Base-by-base conservation (phyloP, 2,888 invertebrate genomes). In the Drosophila neotestacea region DNA sequence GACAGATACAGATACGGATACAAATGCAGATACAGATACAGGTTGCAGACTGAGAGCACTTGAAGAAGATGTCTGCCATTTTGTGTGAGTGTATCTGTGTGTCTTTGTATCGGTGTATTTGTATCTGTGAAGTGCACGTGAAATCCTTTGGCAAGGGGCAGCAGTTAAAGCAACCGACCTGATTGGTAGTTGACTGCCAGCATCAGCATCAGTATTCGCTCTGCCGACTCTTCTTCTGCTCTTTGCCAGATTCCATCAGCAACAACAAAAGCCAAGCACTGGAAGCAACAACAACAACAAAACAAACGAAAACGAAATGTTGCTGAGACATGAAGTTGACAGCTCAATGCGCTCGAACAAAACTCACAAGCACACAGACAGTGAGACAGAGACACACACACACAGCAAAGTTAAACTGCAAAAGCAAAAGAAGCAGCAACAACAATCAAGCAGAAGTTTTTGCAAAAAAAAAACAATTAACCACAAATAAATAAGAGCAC, bases 321-420 rank as follows among this genome's bases (percentile, higher is more conserved):
- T 85, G 89, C 88, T 82, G 88, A 90, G 90, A 90, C 86, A 90
- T 90, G 89, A 89, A 90, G 86, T 86, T 90, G 90, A 86, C 90
- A 90, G 90, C 90, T 90, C 91, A 91, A 90, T 90, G 91, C 90
- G 82, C 90, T 85, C 79, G 85, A 90, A 89, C 88, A 89, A 87
- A 89, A 89, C 88, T 77, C 86, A 70, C 70, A 63, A 27, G 39
- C 38, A 62, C 46, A 63, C 34, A 59, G 56, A 54, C 50, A 52
- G 58, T 28, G 50, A 64, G 34, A 32, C 22, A 54, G 39, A 62
- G 52, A 46, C 50, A 39, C 34, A 66, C 56, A 81, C 34, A 47
- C 62, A 71, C 71, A 61, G 65, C 64, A 71, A 64, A 80, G 70
- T 65, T 66, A 79, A 70, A 71, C 61, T 72, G 73, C 69, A 74